Evolutionary conservation across 2,888 invertebrate genomes (phyloP).

Genomic region (Molorchus minor): DNA sequence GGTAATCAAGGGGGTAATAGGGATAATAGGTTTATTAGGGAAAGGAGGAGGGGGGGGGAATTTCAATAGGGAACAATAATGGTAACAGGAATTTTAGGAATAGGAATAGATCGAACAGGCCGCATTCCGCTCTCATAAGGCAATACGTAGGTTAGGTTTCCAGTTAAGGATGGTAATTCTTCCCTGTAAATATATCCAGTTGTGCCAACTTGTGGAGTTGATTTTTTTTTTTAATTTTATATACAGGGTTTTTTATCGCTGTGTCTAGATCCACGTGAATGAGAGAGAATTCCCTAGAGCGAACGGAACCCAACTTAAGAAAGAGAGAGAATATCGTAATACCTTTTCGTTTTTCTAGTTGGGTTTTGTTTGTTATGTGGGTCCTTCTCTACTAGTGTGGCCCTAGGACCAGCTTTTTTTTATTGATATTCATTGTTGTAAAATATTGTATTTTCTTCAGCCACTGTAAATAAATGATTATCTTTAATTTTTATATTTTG

Average conservation of each 20-base stretch:
- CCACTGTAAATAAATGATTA: slow-evolving; percentile 21
- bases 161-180: slow-evolving; percentile 11
- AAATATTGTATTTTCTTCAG: slow-evolving; percentile 12
- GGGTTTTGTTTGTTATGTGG: no score
- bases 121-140: no score
- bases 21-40: slow-evolving; percentile 47
- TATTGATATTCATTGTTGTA: slow-evolving; percentile 7
- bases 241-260: no score
- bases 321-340: no score
- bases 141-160: slow-evolving; percentile 8
- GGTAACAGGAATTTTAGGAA: slow-evolving; percentile 51
- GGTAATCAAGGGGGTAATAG: slow-evolving; percentile 58
- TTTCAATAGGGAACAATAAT: slow-evolving; percentile 54
- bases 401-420: no score
- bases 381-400: no score
- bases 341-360: no score
- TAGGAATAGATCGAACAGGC: slow-evolving; percentile 53
- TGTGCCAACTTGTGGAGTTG: slow-evolving; percentile 27
- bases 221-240: slow-evolving; percentile 15
- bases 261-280: no score
- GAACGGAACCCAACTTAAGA: no score
- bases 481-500: slow-evolving; percentile 2
- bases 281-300: no score
- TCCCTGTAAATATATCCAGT: slow-evolving; percentile 30
- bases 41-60: slow-evolving; percentile 56